Percentiles rank a stretch among this genome's conserved stretches.
Conservation (phyloP, 2,888 invertebrate genomes). For the Cabera pusaria region DNA sequence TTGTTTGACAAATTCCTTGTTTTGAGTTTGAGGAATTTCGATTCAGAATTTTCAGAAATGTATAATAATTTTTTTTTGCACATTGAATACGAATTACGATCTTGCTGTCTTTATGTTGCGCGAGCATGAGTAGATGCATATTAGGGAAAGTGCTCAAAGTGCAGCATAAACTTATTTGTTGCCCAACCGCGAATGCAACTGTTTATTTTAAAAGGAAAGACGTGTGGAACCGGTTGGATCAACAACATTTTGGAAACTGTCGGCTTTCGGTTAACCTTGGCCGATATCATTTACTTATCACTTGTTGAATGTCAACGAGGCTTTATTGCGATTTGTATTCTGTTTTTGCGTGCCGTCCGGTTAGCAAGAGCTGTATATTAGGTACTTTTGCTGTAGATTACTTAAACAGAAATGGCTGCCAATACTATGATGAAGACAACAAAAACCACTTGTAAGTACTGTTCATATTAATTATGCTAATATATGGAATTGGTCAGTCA, state of each 20-base stretch:
- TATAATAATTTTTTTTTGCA: too few species aligned
- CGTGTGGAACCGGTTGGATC: conserved; percentile 8
- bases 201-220: background rate
- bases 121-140: too few species aligned
- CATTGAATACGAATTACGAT: too few species aligned
- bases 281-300: conserved; percentile 56
- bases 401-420: conserved; percentile 51
- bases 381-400: background rate
- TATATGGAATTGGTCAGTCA: background rate
- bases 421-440: conserved; percentile 54
- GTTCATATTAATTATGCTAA: background rate
- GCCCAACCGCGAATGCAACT: too few species aligned
- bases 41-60: too few species aligned
- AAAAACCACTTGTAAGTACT: conserved; percentile 59
- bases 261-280: conserved; percentile 50
- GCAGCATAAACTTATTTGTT: too few species aligned
- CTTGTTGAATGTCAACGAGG: conserved; percentile 47
- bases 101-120: too few species aligned
- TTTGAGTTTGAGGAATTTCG: too few species aligned
- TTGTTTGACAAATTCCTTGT: too few species aligned
- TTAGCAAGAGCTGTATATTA: conserved; percentile 5
- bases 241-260: conserved; percentile 34
- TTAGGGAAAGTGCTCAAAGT: too few species aligned
- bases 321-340: conserved; percentile 35
- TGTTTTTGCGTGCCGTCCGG: conserved; percentile 24